These are phyloP conservation scores for Spheniscus mendiculus DNA, from an alignment of 2,113 vertebrate species.

Conservation along the genomic window DNA sequence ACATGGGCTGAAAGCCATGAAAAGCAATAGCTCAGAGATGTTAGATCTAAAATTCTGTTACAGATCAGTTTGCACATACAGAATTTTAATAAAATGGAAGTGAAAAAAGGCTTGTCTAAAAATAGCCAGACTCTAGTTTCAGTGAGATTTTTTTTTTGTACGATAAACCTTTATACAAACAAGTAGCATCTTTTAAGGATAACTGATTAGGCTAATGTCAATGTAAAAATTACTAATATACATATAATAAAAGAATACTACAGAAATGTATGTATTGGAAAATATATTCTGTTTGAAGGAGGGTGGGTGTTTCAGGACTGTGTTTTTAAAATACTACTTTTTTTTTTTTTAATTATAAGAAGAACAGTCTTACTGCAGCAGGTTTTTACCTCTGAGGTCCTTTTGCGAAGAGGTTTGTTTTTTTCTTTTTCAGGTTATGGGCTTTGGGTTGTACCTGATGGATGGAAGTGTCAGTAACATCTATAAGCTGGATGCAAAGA, in stretches of 20 bases:
- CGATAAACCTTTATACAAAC: background rate
- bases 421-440: conserved; percentile 88
- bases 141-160: background rate
- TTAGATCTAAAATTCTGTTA: background rate
- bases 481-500: conserved; percentile 97
- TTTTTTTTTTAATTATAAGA: background rate
- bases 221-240: background rate
- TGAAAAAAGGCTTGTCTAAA: background rate
- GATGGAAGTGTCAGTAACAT: conserved; percentile 96
- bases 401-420: background rate
- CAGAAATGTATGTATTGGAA: background rate
- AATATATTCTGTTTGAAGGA: background rate
- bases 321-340: background rate
- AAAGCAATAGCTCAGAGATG: background rate
- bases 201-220: background rate
- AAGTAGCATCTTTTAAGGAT: background rate
- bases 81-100: background rate
- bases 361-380: background rate
- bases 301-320: background rate
- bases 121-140: background rate
- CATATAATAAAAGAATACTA: background rate
- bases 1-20: background rate
- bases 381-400: background rate
- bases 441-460: conserved; percentile 96
- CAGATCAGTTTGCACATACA: background rate